Percentiles rank a stretch among this genome's conserved stretches.
phyloP scores from a whole-genome alignment of 2,113 vertebrate genomes.

The Patagioenas fasciata region DNA sequence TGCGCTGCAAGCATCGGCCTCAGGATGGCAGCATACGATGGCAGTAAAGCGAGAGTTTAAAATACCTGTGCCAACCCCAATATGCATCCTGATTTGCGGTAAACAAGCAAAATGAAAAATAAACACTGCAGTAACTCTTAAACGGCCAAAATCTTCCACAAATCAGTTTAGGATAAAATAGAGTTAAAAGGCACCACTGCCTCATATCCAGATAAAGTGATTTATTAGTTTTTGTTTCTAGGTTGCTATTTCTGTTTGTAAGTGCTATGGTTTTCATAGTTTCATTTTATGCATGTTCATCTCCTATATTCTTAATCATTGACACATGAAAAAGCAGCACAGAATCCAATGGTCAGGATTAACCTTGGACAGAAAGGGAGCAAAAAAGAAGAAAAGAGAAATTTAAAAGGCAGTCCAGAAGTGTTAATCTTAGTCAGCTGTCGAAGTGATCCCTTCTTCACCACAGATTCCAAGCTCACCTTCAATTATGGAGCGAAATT shows the following conservation, averaged over 20 bases:
- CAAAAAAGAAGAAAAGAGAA: neutral
- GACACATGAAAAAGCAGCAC: neutral
- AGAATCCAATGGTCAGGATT: neutral
- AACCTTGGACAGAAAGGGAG: neutral
- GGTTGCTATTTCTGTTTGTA: neutral
- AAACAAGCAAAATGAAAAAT: neutral
- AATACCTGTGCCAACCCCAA: neutral
- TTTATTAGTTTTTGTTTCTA: neutral
- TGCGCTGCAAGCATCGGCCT: conserved; percentile 20
- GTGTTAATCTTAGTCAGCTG: neutral
- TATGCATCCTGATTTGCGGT: neutral
- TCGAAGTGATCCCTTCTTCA: neutral
- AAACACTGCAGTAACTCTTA: neutral
- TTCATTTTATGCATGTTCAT: neutral
- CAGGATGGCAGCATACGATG: conserved; percentile 69
- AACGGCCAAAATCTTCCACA: neutral
- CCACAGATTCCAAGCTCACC: neutral
- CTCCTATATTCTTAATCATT: neutral
- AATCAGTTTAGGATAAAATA: neutral
- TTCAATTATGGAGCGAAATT: neutral
- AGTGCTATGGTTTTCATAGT: neutral
- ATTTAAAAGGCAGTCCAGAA: neutral
- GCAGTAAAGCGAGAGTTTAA: neutral
- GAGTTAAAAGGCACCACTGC: neutral
- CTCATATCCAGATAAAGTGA: neutral